Percentiles rank a stretch among this genome's conserved stretches.
Evolutionary conservation across 2,113 vertebrate species (phyloP).

Genomic region (Rhabdomys dilectus): DNA sequence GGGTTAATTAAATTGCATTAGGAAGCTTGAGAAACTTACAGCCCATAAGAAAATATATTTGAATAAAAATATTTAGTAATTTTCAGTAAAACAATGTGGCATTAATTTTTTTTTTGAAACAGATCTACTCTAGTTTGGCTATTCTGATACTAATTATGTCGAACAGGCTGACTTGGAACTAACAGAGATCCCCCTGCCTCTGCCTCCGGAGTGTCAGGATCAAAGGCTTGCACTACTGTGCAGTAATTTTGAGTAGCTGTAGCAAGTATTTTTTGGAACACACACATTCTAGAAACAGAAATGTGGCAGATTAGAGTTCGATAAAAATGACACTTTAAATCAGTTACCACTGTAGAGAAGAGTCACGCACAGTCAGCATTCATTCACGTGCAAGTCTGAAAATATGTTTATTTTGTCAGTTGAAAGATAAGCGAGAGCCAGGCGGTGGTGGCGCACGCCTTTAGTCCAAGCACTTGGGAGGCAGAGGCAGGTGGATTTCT

Average conservation of each 20-base stretch:
- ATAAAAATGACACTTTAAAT: slow-evolving; percentile 24
- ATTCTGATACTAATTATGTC: neutral
- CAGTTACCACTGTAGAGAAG: neutral
- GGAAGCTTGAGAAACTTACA: neutral
- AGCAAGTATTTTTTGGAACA: neutral
- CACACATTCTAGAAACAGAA: neutral
- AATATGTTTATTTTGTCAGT: neutral
- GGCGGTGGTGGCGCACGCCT: too few species aligned
- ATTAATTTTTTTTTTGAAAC: neutral
- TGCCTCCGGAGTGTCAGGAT: too few species aligned
- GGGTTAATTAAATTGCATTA: neutral
- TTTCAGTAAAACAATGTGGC: neutral
- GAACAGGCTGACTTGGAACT: neutral
- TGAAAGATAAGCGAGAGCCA: neutral
- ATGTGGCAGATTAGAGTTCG: neutral
- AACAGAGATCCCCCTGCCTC: neutral
- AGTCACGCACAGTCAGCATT: neutral
- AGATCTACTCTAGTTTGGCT: neutral
- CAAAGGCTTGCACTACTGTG: neutral
- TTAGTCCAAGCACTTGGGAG: too few species aligned
- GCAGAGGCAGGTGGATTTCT: too few species aligned
- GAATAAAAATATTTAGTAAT: neutral
- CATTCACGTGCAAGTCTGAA: neutral
- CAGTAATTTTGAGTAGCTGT: neutral
- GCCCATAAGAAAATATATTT: neutral